Evolutionary conservation across 2,888 invertebrate genomes (phyloP).

Genomic region (Dasysyrphus tricinctus): DNA sequence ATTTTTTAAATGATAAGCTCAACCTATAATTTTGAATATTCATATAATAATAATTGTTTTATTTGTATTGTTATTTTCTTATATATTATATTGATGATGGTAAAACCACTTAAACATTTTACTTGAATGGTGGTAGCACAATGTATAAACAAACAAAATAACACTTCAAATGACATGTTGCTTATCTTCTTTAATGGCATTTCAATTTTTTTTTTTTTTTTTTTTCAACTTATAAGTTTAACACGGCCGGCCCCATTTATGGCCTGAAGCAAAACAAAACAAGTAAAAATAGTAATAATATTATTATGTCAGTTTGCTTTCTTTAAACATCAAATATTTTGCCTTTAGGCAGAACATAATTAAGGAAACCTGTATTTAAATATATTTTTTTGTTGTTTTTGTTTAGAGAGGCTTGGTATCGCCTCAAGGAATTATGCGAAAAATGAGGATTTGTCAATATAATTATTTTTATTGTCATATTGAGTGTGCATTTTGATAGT

Average conservation of each 20-base stretch:
- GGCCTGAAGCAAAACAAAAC: constrained; percentile 5
- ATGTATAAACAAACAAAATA: constrained; percentile 9
- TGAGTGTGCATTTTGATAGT: neutral
- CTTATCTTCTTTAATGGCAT: constrained; percentile 11
- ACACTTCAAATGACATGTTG: constrained; percentile 19
- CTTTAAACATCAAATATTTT: constrained; percentile 38
- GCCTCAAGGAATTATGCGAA: constrained; percentile 33
- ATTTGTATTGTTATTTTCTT: neutral
- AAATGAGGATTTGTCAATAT: constrained; percentile 14
- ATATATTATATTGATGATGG: neutral
- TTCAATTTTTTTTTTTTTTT: constrained; percentile 8
- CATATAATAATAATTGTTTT: neutral
- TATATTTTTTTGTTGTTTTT: neutral
- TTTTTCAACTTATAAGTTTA: constrained; percentile 25
- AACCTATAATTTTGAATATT: neutral
- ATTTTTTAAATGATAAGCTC: neutral
- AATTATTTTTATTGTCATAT: neutral
- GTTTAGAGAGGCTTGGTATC: constrained; percentile 7
- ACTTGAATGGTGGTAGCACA: neutral
- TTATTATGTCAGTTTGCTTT: constrained; percentile 56
- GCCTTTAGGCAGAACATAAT: constrained; percentile 30
- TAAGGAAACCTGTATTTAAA: constrained; percentile 13
- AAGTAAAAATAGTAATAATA: constrained; percentile 9
- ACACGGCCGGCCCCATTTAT: neutral
- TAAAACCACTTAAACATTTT: neutral